These are phyloP conservation scores for Neogobius melanostomus DNA, from an alignment of 2,113 vertebrate genomes.

Conservation along the genomic window DNA sequence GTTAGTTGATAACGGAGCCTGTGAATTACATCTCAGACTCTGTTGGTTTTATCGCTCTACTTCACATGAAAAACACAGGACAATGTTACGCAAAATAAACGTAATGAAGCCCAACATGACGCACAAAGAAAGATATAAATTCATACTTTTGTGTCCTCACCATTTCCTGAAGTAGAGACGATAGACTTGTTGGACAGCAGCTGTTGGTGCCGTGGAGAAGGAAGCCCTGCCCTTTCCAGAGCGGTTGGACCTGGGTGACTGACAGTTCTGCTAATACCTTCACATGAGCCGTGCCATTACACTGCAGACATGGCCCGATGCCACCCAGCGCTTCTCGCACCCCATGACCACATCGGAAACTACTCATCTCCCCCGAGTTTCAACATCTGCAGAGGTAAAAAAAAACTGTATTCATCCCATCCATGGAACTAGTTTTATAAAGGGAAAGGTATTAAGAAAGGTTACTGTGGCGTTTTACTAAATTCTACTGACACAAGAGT, in stretches of 20 bases:
- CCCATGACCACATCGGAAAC: conserved; percentile 62
- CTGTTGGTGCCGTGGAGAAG: conserved; percentile 32
- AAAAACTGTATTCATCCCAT: conserved; percentile 7
- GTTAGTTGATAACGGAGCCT: background rate
- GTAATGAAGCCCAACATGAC: no score
- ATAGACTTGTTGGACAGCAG: conserved; percentile 27
- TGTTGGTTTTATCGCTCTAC: no score
- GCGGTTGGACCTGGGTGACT: conserved; percentile 51
- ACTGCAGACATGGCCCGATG: conserved; percentile 54
- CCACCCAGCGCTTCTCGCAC: conserved; percentile 46
- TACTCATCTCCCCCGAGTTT: conserved; percentile 44
- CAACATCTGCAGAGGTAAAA: conserved; percentile 26
- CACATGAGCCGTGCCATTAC: conserved; percentile 58
- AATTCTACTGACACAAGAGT: no score
- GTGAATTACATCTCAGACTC: no score
- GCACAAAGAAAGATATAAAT: no score
- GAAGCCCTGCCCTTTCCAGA: conserved; percentile 60
- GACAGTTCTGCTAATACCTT: conserved; percentile 70
- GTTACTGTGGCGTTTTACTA: no score
- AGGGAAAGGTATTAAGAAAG: background rate
- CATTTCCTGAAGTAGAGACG: no score
- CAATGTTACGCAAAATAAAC: no score
- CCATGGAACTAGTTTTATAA: background rate
- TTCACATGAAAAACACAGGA: no score
- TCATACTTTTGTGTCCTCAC: no score